Percentiles rank a stretch among this genome's conserved stretches.
phyloP scores from a whole-genome alignment of 2,888 invertebrate genomes.

The Eristalinus sepulchralis region DNA sequence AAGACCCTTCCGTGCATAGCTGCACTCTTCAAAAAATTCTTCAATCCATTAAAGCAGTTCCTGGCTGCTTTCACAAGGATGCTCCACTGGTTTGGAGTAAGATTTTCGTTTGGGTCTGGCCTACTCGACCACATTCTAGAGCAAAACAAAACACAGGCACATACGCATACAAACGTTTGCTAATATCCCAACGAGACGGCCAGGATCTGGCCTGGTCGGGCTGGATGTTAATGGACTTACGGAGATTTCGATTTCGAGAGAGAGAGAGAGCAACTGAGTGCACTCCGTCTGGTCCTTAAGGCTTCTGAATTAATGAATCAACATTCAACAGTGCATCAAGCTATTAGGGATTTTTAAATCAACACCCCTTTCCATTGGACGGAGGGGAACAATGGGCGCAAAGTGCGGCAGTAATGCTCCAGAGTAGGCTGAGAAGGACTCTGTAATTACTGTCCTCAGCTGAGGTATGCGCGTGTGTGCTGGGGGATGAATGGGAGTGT shows the following conservation, averaged over 20 bases:
- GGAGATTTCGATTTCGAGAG: constrained; percentile 10
- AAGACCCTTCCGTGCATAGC: not conserved
- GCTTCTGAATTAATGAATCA: constrained; percentile 60
- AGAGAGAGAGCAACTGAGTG: constrained; percentile 18
- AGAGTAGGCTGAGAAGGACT: not conserved
- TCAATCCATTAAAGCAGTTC: not conserved
- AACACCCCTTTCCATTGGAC: not conserved
- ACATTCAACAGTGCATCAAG: constrained; percentile 53
- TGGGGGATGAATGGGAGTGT: not conserved
- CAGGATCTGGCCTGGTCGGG: not conserved
- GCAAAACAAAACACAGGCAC: not conserved
- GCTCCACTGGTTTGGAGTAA: not conserved
- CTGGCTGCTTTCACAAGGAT: not conserved
- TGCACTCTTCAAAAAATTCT: not conserved
- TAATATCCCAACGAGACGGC: not conserved
- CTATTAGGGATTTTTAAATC: constrained; percentile 47
- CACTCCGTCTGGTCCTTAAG: constrained; percentile 34
- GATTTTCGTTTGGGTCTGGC: not conserved
- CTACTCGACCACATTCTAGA: not conserved
- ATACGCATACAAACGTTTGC: not conserved
- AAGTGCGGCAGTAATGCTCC: not conserved
- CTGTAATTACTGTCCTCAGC: not conserved
- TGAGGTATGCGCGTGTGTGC: not conserved
- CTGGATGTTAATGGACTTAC: constrained; percentile 59
- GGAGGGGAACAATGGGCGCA: not conserved